phyloP scores from a whole-genome alignment of 1,140 invertebrate genomes.

The Euura lappo region DNA sequence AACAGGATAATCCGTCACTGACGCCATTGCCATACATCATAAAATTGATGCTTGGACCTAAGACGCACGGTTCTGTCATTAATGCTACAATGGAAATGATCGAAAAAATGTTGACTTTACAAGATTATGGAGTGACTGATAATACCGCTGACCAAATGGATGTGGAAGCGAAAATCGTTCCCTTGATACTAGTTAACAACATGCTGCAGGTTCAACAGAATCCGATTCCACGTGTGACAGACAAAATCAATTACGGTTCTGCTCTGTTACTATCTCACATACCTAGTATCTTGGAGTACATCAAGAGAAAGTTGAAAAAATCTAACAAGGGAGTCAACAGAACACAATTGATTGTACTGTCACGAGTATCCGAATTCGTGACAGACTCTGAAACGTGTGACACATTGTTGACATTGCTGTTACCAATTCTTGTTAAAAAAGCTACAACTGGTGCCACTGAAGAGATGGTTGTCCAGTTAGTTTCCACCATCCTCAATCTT shows the following conservation, averaged over 20 bases:
- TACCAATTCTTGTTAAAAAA: constrained; percentile 78
- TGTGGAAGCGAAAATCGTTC: constrained; percentile 33
- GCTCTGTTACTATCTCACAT: constrained; percentile 77
- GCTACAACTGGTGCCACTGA: constrained; percentile 56
- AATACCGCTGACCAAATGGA: constrained; percentile 50
- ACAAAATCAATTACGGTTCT: constrained; percentile 74
- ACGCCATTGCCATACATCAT: constrained; percentile 73
- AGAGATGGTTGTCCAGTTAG: constrained; percentile 67
- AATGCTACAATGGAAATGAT: constrained; percentile 79
- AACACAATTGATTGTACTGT: constrained; percentile 80
- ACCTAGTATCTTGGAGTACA: constrained; percentile 71
- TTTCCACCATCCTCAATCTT: constrained; percentile 78
- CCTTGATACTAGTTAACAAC: constrained; percentile 36
- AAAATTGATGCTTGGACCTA: constrained; percentile 70
- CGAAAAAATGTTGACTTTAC: constrained; percentile 76
- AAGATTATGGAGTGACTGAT: constrained; percentile 62
- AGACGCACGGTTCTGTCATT: constrained; percentile 70
- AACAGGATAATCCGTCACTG: constrained; percentile 51
- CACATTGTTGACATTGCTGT: constrained; percentile 70
- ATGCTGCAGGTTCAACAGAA: constrained; percentile 32
- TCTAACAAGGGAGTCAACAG: constrained; percentile 67
- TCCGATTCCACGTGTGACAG: constrained; percentile 34
- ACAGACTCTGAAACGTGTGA: constrained; percentile 70
- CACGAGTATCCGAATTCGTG: constrained; percentile 77
- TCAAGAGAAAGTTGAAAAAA: constrained; percentile 68